Percentiles rank a stretch among this genome's conserved stretches.
phyloP scores from a whole-genome alignment of 1,140 invertebrate species.

The Drosophila erecta region DNA sequence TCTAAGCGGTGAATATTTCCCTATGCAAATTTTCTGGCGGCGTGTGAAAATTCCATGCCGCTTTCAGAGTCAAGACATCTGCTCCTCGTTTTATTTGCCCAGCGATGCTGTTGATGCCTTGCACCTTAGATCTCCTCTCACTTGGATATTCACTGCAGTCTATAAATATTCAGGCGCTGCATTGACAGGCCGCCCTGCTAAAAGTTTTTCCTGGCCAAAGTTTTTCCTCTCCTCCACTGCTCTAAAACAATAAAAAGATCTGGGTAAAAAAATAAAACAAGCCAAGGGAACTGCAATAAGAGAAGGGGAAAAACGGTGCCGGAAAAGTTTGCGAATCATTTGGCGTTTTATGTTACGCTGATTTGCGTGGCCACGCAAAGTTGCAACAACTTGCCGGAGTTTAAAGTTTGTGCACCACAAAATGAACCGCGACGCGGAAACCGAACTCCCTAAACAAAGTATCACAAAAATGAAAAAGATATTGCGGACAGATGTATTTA shows the following conservation, averaged over 20 bases:
- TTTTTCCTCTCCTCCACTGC: constrained; percentile 45
- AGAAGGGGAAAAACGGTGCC: constrained; percentile 2
- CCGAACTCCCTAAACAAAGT: not conserved
- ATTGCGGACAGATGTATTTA: not conserved
- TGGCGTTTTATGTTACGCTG: constrained; percentile 51
- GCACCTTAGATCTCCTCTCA: constrained; percentile 12
- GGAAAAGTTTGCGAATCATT: constrained; percentile 47
- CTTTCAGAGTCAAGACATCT: constrained; percentile 53
- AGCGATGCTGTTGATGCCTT: constrained; percentile 28
- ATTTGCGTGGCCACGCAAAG: constrained; percentile 39
- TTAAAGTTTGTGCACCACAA: constrained; percentile 26
- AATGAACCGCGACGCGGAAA: constrained; percentile 38
- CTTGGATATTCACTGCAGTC: constrained; percentile 38
- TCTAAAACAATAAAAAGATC: constrained; percentile 66
- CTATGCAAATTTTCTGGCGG: constrained; percentile 62
- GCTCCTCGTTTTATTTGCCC: constrained; percentile 17
- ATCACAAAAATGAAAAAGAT: not conserved
- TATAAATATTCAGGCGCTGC: constrained; percentile 67
- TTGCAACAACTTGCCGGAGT: constrained; percentile 42
- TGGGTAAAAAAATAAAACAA: not conserved
- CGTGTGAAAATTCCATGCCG: constrained; percentile 62
- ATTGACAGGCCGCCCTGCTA: constrained; percentile 51
- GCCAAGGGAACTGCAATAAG: constrained; percentile 16
- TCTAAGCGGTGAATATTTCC: constrained; percentile 1
- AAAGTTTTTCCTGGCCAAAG: constrained; percentile 51